Evolutionary conservation across 2,888 invertebrate genomes (phyloP).

Genomic region (Cartodere bifasciata): DNA sequence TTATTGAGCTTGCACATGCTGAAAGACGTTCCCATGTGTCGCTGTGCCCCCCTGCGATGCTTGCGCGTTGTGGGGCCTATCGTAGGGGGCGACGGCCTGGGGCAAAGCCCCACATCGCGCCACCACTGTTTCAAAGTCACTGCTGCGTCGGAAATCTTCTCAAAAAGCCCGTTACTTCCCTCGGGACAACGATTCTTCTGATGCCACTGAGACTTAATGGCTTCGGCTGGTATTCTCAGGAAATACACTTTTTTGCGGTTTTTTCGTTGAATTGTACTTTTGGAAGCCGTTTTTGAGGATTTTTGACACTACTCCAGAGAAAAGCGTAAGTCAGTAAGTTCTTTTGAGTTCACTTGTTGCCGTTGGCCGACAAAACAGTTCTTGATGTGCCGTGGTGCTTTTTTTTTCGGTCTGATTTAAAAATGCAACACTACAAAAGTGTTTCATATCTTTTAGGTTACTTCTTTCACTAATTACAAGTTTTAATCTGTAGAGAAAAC

Average conservation of each 20-base stretch:
- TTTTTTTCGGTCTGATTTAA: too few species aligned
- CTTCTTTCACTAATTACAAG: too few species aligned
- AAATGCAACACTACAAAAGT: too few species aligned
- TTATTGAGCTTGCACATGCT: constrained; percentile 71
- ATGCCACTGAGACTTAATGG: constrained; percentile 6
- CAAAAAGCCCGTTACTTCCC: constrained; percentile 24
- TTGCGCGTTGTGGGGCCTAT: constrained; percentile 20
- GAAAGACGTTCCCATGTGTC: constrained; percentile 67
- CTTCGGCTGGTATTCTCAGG: constrained; percentile 5
- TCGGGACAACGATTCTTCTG: not conserved
- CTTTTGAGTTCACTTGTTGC: too few species aligned
- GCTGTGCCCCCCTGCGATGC: constrained; percentile 22
- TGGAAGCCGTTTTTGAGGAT: constrained; percentile 24
- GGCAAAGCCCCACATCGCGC: constrained; percentile 38
- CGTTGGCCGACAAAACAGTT: too few species aligned
- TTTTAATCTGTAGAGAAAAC: too few species aligned
- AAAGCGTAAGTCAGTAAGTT: not conserved
- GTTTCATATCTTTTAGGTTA: too few species aligned
- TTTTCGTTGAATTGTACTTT: constrained; percentile 16
- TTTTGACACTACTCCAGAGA: constrained; percentile 7
- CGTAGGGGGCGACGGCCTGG: constrained; percentile 30
- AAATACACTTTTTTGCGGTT: constrained; percentile 13
- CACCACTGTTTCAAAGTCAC: constrained; percentile 37
- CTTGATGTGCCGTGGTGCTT: too few species aligned
- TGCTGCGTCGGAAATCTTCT: constrained; percentile 33